Evolutionary conservation across 2,888 invertebrate genomes (phyloP).

Genomic region (Bellardia pandia): DNA sequence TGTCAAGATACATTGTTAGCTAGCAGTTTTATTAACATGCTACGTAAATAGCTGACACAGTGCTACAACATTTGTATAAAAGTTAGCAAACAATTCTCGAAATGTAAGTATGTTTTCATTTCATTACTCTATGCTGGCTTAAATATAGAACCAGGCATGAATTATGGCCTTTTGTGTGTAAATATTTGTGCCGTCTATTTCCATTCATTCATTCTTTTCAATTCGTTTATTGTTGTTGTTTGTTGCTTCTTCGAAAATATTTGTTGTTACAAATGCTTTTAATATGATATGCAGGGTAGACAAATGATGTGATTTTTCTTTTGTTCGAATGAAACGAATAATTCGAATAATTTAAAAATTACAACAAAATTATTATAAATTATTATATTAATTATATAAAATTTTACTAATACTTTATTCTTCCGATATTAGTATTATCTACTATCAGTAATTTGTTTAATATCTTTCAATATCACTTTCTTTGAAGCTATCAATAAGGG

Average conservation of each 20-base stretch:
- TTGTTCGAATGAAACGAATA: too few species aligned
- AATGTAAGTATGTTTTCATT: too few species aligned
- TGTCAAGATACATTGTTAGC: slow-evolving; percentile 59
- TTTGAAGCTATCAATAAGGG: too few species aligned
- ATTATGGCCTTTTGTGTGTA: slow-evolving; percentile 51
- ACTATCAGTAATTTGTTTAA: too few species aligned
- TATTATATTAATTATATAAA: too few species aligned
- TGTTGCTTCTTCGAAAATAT: slow-evolving; percentile 33
- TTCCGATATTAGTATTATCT: too few species aligned
- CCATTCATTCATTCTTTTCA: slow-evolving; percentile 39
- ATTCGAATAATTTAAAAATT: too few species aligned
- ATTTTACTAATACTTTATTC: too few species aligned
- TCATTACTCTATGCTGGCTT: not conserved
- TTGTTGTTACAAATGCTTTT: slow-evolving; percentile 19
- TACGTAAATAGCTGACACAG: not conserved
- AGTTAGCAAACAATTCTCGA: not conserved
- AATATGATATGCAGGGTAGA: not conserved
- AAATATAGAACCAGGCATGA: slow-evolving; percentile 29
- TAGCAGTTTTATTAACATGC: slow-evolving; percentile 53
- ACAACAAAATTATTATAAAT: too few species aligned
- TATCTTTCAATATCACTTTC: too few species aligned
- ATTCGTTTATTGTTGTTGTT: slow-evolving; percentile 12
- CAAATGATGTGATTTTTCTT: too few species aligned
- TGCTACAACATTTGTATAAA: not conserved
- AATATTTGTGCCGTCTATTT: slow-evolving; percentile 58